Evolutionary conservation across 1,140 invertebrate species (phyloP), one percentile per base, ranked within the genome.

Genomic region (Aphaenogaster ashmeadi): DNA sequence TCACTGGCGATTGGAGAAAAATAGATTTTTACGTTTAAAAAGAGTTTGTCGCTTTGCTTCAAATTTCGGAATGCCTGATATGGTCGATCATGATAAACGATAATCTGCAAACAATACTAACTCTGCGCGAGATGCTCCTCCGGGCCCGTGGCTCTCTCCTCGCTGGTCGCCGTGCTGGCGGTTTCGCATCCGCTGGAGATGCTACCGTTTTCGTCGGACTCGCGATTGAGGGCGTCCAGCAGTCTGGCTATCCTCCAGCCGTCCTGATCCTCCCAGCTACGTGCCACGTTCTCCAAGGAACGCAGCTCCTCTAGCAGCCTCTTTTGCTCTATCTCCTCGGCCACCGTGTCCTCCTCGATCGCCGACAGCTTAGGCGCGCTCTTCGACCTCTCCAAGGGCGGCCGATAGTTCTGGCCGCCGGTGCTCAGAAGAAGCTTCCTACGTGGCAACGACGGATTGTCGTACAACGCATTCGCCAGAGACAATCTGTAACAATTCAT

Each of bases 301-400:
- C 94, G 93, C 21, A 95, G 74, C 36, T 95, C 95, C 9, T 95
- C 95, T 27, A 95, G 88, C 9, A 95, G 87, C 18, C 94, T 92
- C 62, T 95, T 92, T 52, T 95, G 95, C 60, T 97, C 97, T 80
- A 98, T 97, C 78, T 98, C 97, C 91, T 98, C 97, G 92, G 98
- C 98, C 77, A 98, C 98, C 18, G 97, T 96, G 83, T 98, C 97
- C 95, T 99, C 99, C 93, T 99, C 98, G 87, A 99, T 99, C 38
- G 98, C 97, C 78, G 98, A 98, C 3, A 99, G 96, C 94, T 99
- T 99, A 0, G 99, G 99, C 7, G 99, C 99, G 54, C 98, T 99
- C 94, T 99, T 99, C 0, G 98, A 99, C 86, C 99, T 97, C 94
- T 99, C 98, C 67, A 99, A 94, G 0, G 99, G 99, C 4, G 99